These are phyloP conservation scores for Tetragnatha versicolor DNA, from an alignment of 1,140 invertebrate genomes.

Conservation along the genomic window DNA sequence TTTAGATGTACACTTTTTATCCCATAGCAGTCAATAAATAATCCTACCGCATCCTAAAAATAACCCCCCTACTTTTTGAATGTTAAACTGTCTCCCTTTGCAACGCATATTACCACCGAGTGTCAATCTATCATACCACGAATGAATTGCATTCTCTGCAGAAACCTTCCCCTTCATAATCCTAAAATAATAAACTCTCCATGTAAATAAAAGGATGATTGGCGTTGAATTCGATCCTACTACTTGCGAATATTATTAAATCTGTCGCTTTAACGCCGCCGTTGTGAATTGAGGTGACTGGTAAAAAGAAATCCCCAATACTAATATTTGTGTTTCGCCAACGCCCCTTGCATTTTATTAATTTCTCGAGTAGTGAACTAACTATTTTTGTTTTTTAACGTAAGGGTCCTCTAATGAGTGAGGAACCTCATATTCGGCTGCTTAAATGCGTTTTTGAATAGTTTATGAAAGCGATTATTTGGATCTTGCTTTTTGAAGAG, in stretches of 20 bases:
- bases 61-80: background rate
- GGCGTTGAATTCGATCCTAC: background rate
- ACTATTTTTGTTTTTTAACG: background rate
- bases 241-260: conserved; percentile 31
- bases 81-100: background rate
- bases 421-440: too few species aligned
- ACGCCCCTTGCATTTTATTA: conserved; percentile 6
- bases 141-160: background rate
- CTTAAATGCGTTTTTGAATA: too few species aligned
- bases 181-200: background rate
- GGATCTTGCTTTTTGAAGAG: too few species aligned
- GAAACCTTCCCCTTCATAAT: too few species aligned
- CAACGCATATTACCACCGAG: background rate
- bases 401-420: too few species aligned
- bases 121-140: background rate
- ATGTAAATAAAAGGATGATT: conserved; percentile 27
- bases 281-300: background rate
- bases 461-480: too few species aligned
- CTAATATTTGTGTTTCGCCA: conserved; percentile 34
- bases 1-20: background rate
- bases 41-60: background rate
- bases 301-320: conserved; percentile 22
- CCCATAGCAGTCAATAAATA: background rate
- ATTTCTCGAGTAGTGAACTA: background rate
- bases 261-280: too few species aligned